A percentile compares a stretch with the other conserved stretches of the same genome.
Evolutionary conservation across 2,113 vertebrate species (phyloP).

Genomic region (Spea multiplicata): DNA sequence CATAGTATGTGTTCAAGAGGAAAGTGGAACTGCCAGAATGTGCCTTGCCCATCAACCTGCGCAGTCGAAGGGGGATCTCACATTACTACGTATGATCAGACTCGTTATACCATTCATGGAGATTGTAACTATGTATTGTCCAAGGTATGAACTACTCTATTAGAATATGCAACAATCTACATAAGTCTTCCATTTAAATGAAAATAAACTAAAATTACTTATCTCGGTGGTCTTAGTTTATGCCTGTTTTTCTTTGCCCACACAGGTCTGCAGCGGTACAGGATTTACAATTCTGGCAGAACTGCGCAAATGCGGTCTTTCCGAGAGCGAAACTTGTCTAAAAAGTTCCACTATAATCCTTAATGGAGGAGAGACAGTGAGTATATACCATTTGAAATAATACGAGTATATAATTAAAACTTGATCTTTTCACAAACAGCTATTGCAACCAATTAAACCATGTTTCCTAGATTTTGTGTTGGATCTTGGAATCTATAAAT

Average conservation of each 20-base stretch:
- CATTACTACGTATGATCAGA: conserved; percentile 70
- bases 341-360: conserved; percentile 69
- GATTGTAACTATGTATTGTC: conserved; percentile 72
- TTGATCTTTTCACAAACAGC: too few relatives aligned
- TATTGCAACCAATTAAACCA: too few relatives aligned
- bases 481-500: too few relatives aligned
- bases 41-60: conserved; percentile 63
- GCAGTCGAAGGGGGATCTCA: conserved; percentile 70
- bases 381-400: conserved; percentile 10
- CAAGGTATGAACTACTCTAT: conserved; percentile 61
- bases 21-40: conserved; percentile 65
- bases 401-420: too few relatives aligned
- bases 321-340: conserved; percentile 74
- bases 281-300: conserved; percentile 76
- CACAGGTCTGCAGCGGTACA: conserved; percentile 62
- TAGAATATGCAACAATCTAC: too few relatives aligned
- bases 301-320: conserved; percentile 70
- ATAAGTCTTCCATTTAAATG: too few relatives aligned
- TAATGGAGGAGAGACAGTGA: conserved; percentile 62
- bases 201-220: too few relatives aligned
- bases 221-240: too few relatives aligned
- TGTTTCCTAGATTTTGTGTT: too few relatives aligned
- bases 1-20: conserved; percentile 66
- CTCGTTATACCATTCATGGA: conserved; percentile 66
- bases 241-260: not conserved